Evolutionary conservation across 2,888 invertebrate species (phyloP).

Genomic region (Drosophila colorata): DNA sequence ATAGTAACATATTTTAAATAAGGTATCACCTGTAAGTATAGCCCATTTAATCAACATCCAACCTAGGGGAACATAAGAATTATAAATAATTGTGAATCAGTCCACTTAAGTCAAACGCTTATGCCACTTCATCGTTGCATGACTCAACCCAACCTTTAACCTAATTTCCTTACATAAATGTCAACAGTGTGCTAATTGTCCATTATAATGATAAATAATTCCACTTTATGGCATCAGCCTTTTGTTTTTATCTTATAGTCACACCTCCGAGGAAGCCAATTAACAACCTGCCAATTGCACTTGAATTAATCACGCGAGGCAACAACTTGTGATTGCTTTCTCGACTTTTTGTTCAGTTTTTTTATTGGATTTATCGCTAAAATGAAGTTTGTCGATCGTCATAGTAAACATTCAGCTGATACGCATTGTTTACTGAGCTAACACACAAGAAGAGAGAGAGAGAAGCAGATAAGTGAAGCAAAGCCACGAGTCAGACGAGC

Average conservation of each 20-base stretch:
- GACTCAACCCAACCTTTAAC: background rate
- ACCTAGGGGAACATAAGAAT: too few species aligned
- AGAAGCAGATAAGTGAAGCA: background rate
- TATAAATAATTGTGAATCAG: too few species aligned
- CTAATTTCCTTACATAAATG: background rate
- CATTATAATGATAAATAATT: background rate
- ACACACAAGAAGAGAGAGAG: background rate
- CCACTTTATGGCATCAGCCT: background rate
- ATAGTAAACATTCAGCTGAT: conserved; percentile 14
- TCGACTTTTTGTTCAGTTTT: too few species aligned
- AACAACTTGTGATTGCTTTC: conserved; percentile 27
- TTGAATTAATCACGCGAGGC: conserved; percentile 64
- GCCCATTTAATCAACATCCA: too few species aligned
- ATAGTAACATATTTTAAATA: too few species aligned
- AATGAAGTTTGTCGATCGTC: conserved; percentile 9
- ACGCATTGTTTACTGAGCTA: conserved; percentile 8
- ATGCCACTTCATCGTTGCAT: too few species aligned
- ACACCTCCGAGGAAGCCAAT: conserved; percentile 19
- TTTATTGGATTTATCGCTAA: conserved; percentile 24
- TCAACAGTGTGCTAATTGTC: background rate
- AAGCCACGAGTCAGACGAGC: conserved; percentile 12
- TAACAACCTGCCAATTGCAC: conserved; percentile 42
- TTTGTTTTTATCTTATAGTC: conserved; percentile 9
- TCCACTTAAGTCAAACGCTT: too few species aligned
- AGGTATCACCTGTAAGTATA: too few species aligned